Base-by-base conservation (phyloP, 92 coral and sea anemone genomes). In the Phenganax marumi region DNA sequence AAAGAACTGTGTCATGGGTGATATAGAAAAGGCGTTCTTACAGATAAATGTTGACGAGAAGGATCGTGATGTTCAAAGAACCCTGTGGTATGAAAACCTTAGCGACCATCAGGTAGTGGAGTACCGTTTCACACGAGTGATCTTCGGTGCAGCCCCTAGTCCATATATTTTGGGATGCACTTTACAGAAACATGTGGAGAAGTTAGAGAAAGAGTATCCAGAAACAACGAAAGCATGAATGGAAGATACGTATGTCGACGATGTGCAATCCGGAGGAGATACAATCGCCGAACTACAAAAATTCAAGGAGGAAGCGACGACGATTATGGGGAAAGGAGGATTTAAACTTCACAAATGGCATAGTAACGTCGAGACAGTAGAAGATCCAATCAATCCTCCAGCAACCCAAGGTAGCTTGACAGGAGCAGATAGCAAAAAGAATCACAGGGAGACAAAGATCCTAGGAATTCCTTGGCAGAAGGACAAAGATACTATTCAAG, bases 281-380 rank as follows among this genome's bases (percentile, higher is more conserved):
- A 22, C 66, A 0, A 14, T 47, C 10, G 69, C 8, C 1, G 81
- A 25, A 8, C 81, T 53, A 2, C 48, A 54, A 17, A 76, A 54
- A 33, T 76, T 89, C 79, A 92, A 92, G 61, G 73, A 84, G 50
- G 90, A 88, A 52, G 58, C 93, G 6, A 86, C 87, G 23, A 85
- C 80, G 17, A 88, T 88, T 1, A 52, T 91, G 78, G 73, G 78
- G 14, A 76, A 75, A 24, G 91, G 87, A n/a, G 90, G 89, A 11
- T 91, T 91, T 70, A 17, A 72, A 10, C 75, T 87, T 3, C 87
- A 90, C 76, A 88, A 89, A 52, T 91, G 97, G 91, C 97, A 91
- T 86, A 89, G 92, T 64, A 90, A 92, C 50, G 84, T 66, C 55
- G 68, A 68, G 11, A 68, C 33, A 8, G 49, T 89, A 23, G 87